Evolutionary conservation across 2,888 invertebrate genomes (phyloP), one percentile per base, ranked within the genome.

Genomic region (Tetanocera ferruginea): DNA sequence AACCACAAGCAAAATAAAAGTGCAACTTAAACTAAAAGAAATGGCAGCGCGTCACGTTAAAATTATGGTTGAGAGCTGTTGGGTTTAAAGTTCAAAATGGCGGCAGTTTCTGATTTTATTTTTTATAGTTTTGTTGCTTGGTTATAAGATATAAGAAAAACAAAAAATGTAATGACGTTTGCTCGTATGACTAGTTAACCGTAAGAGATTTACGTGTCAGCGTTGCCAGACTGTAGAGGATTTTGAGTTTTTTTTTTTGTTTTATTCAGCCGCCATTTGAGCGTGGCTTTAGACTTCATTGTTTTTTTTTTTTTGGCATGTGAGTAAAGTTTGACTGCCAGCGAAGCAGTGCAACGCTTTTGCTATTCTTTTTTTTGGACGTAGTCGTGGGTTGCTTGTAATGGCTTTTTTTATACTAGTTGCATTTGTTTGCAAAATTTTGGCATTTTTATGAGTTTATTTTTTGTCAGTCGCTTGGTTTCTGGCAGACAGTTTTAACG

Each of bases 391-490:
- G 71, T 19, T 55, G 52, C 6, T 34, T n/a, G 2, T 19, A 43
- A 9, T 8, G 17, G 14, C 4, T 34, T 60, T 73, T 60, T 37
- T 37, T 73, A 43, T 43, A 75, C 67, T 67, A 75, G 75, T 43
- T 67, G 75, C 52, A 55, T 75, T 75, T 67, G 67, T 75, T 75
- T n/a, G n/a, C n/a, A 67, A 11, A 51, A 52, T 67, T 51, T 74
- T 74, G 72, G 23, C 72, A 57, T 72, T 72, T 69, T 72, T 72
- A 72, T 72, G 52, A 72, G 34, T 28, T 34, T 31, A 3, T 31
- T 57, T 37, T 70, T 49, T 49, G 31, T 37, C 8, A 23, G 34
- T 19, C 19, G 6, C 17, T 43, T 67, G 6, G 43, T 25, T 23
- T 37, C 37, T 49, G 28, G 28, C 23, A 51, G 8, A 28, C 49